Percentiles rank a stretch among this genome's conserved stretches.
These are phyloP conservation scores for Xestia c-nigrum DNA, from an alignment of 2,888 invertebrate species.

Conservation along the genomic window DNA sequence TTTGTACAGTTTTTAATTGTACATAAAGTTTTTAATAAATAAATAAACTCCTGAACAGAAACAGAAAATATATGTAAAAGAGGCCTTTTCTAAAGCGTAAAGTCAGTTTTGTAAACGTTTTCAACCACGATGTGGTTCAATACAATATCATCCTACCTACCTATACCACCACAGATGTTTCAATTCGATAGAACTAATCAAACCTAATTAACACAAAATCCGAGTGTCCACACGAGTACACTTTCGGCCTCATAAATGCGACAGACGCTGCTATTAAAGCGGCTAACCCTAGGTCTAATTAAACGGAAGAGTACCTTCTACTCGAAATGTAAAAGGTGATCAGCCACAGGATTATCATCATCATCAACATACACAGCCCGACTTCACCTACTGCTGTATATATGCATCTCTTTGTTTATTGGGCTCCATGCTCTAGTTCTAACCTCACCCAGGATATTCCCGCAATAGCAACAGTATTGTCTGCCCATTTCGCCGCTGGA, in stretches of 20 bases:
- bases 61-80: neutral
- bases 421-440: no score
- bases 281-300: neutral
- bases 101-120: neutral
- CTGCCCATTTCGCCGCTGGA: no score
- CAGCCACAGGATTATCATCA: no score
- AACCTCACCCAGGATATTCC: no score
- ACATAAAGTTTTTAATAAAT: no score
- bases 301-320: neutral
- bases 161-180: neutral
- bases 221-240: neutral
- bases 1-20: no score
- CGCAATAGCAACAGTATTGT: no score
- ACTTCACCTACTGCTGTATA: no score
- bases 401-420: no score
- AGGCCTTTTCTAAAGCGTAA: neutral
- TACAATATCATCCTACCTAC: neutral
- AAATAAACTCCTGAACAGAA: neutral
- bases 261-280: neutral
- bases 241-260: neutral
- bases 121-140: neutral
- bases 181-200: neutral
- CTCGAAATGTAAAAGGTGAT: neutral
- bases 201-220: neutral
- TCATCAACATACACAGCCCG: no score